Evolutionary conservation across 1,140 invertebrate genomes (phyloP), one percentile per base, ranked within the genome.

Genomic region (Pygmarrhopalites habei): DNA sequence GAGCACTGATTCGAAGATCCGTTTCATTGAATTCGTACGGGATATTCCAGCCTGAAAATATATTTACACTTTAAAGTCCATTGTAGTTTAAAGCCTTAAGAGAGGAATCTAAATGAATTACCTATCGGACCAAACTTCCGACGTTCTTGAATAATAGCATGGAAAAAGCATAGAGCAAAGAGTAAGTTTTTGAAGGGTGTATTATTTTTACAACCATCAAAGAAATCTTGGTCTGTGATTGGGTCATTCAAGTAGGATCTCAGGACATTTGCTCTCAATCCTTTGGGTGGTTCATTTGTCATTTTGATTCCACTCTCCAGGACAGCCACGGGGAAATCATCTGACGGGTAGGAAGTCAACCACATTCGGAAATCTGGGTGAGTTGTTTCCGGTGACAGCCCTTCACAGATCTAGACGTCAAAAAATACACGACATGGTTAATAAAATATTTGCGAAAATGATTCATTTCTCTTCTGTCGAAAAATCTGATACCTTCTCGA

Each of bases 21-120:
- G 92, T 94, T 74, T 96, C 92, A 73, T 95, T 95, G 75, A 96
- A 98, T 73, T 95, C 92, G 72, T 97, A 98, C 0, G 86, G 84
- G 52, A 89, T 93, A 73, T 97, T 98, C 94, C 93, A 94, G 1
- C 94, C n/a, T n/a, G n/a, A n/a, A n/a, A n/a, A n/a, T n/a, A n/a
- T n/a, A n/a, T n/a, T n/a, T n/a, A n/a, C n/a, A n/a, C n/a, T n/a
- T n/a, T n/a, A n/a, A n/a, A n/a, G n/a, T n/a, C n/a, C n/a, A n/a
- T n/a, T n/a, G n/a, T n/a, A n/a, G n/a, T n/a, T n/a, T n/a, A n/a
- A n/a, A n/a, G n/a, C n/a, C n/a, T n/a, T n/a, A n/a, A n/a, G n/a
- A n/a, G n/a, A n/a, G n/a, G n/a, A n/a, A n/a, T n/a, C n/a, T n/a
- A n/a, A n/a, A n/a, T n/a, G n/a, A n/a, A n/a, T n/a, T n/a, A n/a